Conservation (phyloP, 1,140 invertebrate species). For the Drosophila pachea region DNA sequence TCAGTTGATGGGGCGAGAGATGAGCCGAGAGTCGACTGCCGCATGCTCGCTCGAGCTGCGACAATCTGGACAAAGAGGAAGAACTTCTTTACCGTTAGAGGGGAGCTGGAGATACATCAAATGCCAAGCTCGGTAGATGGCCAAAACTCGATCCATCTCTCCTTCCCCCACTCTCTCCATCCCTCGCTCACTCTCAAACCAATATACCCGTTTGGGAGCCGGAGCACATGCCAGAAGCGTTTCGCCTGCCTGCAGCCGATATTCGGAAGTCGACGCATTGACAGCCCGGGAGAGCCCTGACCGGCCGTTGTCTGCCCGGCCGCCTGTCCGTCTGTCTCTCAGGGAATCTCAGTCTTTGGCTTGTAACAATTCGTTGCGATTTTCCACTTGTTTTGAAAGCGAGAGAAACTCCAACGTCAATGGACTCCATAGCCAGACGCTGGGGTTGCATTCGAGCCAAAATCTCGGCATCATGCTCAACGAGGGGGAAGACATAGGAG, state of each 20-base stretch:
- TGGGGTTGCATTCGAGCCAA: constrained; percentile 32
- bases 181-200: background rate
- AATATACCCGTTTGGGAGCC: background rate
- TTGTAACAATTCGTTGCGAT: constrained; percentile 74
- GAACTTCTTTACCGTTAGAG: too few relatives aligned
- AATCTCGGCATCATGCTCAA: constrained; percentile 62
- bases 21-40: background rate
- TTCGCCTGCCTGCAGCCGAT: constrained; percentile 31
- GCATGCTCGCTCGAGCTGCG: background rate
- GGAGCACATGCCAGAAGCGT: constrained; percentile 49
- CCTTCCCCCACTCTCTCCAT: background rate
- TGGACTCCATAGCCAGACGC: background rate
- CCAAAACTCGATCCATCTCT: background rate
- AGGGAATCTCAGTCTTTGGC: constrained; percentile 8
- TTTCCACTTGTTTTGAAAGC: constrained; percentile 69
- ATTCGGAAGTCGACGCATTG: constrained; percentile 19
- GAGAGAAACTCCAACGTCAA: constrained; percentile 1
- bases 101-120: too few relatives aligned
- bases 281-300: constrained; percentile 30
- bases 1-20: background rate
- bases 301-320: constrained; percentile 33
- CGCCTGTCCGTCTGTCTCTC: constrained; percentile 12
- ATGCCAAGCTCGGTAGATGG: too few relatives aligned
- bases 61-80: too few relatives aligned
- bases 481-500: constrained; percentile 36